These are phyloP conservation scores for Ceratina australensis DNA, from an alignment of 1,140 invertebrate species.

Conservation along the genomic window DNA sequence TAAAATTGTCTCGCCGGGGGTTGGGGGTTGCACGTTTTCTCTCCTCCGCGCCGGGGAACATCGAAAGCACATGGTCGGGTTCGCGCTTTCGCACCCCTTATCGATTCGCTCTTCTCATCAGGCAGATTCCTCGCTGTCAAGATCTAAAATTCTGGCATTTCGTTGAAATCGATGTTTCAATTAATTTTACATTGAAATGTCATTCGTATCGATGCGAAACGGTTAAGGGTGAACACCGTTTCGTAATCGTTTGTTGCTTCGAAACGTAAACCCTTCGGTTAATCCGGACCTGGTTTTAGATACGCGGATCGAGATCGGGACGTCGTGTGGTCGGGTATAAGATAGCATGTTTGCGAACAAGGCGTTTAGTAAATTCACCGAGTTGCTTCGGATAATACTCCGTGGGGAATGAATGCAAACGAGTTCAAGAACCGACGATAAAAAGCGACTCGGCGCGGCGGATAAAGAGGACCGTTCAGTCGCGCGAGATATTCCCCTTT, in stretches of 20 bases:
- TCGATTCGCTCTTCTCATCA: not conserved
- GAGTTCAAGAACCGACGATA: slow-evolving; percentile 6
- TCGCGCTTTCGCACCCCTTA: slow-evolving; percentile 9
- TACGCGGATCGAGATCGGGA: not conserved
- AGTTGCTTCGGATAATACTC: not conserved
- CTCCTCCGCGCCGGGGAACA: not conserved
- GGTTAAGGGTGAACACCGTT: too few species aligned
- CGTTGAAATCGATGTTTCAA: too few species aligned
- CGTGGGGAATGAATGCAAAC: not conserved
- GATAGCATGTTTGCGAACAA: slow-evolving; percentile 6
- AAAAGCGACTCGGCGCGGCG: slow-evolving; percentile 18
- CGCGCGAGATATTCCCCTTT: slow-evolving; percentile 16
- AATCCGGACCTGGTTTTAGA: not conserved
- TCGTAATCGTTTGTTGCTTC: too few species aligned
- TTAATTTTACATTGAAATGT: too few species aligned
- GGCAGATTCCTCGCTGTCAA: too few species aligned
- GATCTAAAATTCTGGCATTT: too few species aligned
- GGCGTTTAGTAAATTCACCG: slow-evolving; percentile 20
- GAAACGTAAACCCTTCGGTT: not conserved
- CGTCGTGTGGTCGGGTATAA: slow-evolving; percentile 3
- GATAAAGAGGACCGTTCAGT: slow-evolving; percentile 33
- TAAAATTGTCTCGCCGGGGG: not conserved
- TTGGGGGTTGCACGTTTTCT: not conserved
- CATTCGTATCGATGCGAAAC: too few species aligned
- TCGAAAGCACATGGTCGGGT: not conserved